Percentiles rank a stretch among this genome's conserved stretches.
These are phyloP conservation scores for Lasioglossum villosulum DNA, from an alignment of 2,888 invertebrate species.

Conservation along the genomic window DNA sequence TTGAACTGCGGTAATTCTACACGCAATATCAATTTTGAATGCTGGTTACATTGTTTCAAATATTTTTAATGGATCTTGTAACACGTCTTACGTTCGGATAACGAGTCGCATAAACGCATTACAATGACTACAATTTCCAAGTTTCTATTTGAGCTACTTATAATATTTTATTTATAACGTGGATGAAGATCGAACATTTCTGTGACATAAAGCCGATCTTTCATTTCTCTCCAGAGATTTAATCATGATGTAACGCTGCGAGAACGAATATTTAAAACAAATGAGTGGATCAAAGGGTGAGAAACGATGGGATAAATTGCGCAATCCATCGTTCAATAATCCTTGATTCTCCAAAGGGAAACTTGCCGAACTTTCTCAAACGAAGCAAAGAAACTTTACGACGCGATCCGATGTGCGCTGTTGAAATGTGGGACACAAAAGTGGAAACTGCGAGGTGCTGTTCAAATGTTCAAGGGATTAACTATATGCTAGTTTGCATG, in stretches of 20 bases:
- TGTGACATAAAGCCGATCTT: not conserved
- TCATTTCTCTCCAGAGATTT: not conserved
- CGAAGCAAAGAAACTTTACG: not conserved
- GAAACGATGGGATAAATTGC: not conserved
- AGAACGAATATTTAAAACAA: not conserved
- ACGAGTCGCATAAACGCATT: not conserved
- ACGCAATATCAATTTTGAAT: slow-evolving; percentile 18
- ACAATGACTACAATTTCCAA: not conserved
- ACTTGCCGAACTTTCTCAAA: not conserved
- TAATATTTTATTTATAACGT: not conserved
- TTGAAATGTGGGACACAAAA: not conserved
- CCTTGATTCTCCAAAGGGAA: not conserved
- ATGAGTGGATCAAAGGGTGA: not conserved
- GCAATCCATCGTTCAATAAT: not conserved
- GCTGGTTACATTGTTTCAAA: not conserved
- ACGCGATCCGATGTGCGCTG: not conserved
- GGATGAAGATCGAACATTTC: not conserved
- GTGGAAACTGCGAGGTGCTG: not conserved
- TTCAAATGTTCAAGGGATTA: not conserved
- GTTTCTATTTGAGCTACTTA: not conserved
- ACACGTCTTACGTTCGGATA: not conserved
- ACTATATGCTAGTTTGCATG: not conserved
- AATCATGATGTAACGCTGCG: not conserved
- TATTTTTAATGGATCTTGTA: not conserved
- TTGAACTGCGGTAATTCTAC: slow-evolving; percentile 21